Evolutionary conservation across 1,140 invertebrate species (phyloP).

Genomic region (Branchinecta lindahli): DNA sequence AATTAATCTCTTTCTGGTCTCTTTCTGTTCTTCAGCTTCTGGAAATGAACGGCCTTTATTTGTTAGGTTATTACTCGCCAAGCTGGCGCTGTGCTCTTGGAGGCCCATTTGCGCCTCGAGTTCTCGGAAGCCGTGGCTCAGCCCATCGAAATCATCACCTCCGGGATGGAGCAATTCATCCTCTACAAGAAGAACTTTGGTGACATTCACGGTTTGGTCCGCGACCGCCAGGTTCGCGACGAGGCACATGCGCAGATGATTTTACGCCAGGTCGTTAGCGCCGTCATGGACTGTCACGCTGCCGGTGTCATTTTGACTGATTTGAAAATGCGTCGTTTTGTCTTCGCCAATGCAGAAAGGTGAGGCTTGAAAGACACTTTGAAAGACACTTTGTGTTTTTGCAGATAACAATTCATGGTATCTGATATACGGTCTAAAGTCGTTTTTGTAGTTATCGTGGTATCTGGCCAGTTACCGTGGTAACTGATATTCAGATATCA

Average conservation of each 20-base stretch:
- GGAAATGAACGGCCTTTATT: no score
- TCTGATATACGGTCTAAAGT: no score
- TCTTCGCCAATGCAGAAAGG: slow-evolving; percentile 83
- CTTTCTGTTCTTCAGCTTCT: no score
- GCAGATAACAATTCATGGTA: no score
- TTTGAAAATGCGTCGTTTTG: slow-evolving; percentile 91
- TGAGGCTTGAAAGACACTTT: no score
- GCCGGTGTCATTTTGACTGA: slow-evolving; percentile 85
- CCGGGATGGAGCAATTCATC: slow-evolving; percentile 20
- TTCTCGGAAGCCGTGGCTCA: not conserved
- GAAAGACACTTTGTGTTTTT: no score
- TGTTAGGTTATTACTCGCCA: not conserved
- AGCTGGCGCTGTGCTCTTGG: not conserved
- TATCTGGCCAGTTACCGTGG: no score
- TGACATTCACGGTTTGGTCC: slow-evolving; percentile 78
- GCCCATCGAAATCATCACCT: slow-evolving; percentile 4
- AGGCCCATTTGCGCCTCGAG: not conserved
- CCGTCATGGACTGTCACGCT: slow-evolving; percentile 76
- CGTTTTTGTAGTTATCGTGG: no score
- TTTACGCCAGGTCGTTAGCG: slow-evolving; percentile 75
- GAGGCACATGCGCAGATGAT: slow-evolving; percentile 68
- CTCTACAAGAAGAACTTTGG: slow-evolving; percentile 23
- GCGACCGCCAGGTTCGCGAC: slow-evolving; percentile 58
- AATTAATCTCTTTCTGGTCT: no score
- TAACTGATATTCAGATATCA: no score